A percentile compares a stretch with the other conserved stretches of the same genome.
Conservation (phyloP, 2,888 invertebrate species). For the Clostera curtula region DNA sequence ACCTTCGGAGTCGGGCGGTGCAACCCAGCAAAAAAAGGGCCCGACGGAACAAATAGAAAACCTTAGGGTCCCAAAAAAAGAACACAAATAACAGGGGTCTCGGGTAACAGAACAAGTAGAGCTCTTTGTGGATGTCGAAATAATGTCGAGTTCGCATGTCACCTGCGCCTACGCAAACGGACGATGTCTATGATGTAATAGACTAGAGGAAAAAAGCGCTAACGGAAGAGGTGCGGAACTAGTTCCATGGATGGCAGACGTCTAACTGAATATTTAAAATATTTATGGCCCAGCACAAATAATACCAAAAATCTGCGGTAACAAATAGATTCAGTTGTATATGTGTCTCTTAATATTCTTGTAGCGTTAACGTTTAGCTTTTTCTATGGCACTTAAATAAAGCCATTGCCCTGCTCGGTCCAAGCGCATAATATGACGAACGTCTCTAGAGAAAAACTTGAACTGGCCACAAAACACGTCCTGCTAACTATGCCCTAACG, state of each 20-base stretch:
- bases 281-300: conserved; percentile 23
- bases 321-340: conserved; percentile 41
- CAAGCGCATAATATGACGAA: conserved; percentile 42
- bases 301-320: conserved; percentile 37
- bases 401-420: conserved; percentile 41
- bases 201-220: conserved; percentile 48
- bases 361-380: conserved; percentile 32
- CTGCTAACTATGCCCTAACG: conserved; percentile 30
- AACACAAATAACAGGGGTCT: conserved; percentile 60
- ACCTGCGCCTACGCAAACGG: conserved; percentile 63
- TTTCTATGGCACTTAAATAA: conserved; percentile 36
- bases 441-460: conserved; percentile 47
- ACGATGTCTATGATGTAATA: conserved; percentile 64
- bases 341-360: conserved; percentile 39
- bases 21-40: conserved; percentile 67
- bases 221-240: conserved; percentile 61
- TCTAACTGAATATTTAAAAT: conserved; percentile 45
- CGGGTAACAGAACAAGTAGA: conserved; percentile 59
- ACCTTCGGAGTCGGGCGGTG: conserved; percentile 60
- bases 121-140: conserved; percentile 44
- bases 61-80: conserved; percentile 43
- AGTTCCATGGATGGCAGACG: conserved; percentile 36
- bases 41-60: conserved; percentile 72
- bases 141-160: conserved; percentile 57
- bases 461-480: conserved; percentile 26